Evolutionary conservation across 2,113 vertebrate species (phyloP), one percentile per base, ranked within the genome.

Genomic region (Agelaius tricolor): DNA sequence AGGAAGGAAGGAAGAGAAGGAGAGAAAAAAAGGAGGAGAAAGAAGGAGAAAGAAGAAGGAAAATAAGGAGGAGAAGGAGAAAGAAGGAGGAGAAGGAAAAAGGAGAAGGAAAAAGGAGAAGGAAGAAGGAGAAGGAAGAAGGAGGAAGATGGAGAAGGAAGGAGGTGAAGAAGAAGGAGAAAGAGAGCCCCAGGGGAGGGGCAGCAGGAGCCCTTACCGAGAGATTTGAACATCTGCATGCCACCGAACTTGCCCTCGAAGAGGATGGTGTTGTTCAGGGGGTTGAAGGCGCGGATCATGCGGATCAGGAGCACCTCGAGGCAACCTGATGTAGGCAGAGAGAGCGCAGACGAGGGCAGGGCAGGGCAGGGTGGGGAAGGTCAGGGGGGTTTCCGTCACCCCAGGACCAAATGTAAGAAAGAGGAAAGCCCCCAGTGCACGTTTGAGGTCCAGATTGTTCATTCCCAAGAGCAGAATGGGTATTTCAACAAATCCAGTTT

Each of bases 261-360:
- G 85, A 99, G 98, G 82, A 99, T 9, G 4, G 98, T 99, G 94
- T 98, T 99, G 96, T 99, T 99, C 94, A 98, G 71, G 79, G 99
- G 98, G 97, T 99, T 99, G 88, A 98, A 99, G 3, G 98, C 98
- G 8, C 98, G 98, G 94, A 98, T 98, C 98, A 99, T 99, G 62
- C 99, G 98, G 93, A 99, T 98, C 83, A 99, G 98, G 41, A 99
- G 98, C 74, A 99, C 98, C 79, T 99, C 98, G 81, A 99, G 97
- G 94, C 99, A 99, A 81, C 99, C 99, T 99, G 97, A 80, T 4
- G 39, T 31, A 86, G 93, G 90, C 86, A 92, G 97, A 96, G 62
- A 93, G 82, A 90, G 77, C 41, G 47, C 91, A 73, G 81, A 55
- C n/a, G 31, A 94, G 94, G 94, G 97, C 49, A 95, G 87, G 88